Evolutionary conservation across 2,797 vertebrate species (phyloP).

Genomic region (Otus scops): DNA sequence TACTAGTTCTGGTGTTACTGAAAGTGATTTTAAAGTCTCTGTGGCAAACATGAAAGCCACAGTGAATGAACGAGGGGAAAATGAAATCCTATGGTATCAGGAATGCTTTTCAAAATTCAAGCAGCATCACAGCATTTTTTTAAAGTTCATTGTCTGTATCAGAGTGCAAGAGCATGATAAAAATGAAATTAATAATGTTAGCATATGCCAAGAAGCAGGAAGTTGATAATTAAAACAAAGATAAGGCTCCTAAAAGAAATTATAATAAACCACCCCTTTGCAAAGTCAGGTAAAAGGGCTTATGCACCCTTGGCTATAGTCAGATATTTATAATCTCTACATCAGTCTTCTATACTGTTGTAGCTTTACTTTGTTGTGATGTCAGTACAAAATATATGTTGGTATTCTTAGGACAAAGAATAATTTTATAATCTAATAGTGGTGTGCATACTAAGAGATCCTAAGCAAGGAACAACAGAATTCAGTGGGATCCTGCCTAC

Average conservation of each 20-base stretch:
- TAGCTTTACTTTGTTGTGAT: background rate
- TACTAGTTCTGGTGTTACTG: background rate
- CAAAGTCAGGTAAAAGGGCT: background rate
- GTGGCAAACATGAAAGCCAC: background rate
- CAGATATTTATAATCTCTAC: background rate
- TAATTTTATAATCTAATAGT: background rate
- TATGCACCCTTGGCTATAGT: background rate
- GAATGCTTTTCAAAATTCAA: background rate
- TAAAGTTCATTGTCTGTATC: background rate
- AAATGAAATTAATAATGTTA: background rate
- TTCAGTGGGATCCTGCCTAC: background rate
- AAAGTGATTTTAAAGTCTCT: background rate
- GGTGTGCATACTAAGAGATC: background rate
- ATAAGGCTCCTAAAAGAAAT: background rate
- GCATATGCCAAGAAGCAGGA: background rate
- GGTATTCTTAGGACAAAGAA: background rate
- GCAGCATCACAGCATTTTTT: background rate
- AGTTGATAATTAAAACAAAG: background rate
- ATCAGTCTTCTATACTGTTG: background rate
- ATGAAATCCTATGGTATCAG: background rate
- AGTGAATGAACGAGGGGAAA: background rate
- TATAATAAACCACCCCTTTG: background rate
- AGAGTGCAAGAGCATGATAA: background rate
- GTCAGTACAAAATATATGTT: background rate
- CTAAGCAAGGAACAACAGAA: background rate